Conservation (phyloP, 2,888 invertebrate genomes). For the Meliscaeva auricollis region DNA sequence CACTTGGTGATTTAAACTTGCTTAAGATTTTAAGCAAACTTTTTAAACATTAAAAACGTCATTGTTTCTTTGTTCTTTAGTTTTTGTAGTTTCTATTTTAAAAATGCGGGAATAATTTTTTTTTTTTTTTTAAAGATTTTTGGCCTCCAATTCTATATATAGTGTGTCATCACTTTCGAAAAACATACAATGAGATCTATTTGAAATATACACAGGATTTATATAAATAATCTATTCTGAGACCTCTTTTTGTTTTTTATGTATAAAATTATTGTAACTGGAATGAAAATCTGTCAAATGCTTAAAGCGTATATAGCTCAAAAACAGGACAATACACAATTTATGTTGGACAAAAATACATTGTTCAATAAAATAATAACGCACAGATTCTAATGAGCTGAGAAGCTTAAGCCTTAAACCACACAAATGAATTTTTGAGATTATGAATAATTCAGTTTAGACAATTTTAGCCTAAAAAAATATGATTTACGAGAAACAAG, state of each 20-base stretch:
- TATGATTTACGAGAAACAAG: not conserved
- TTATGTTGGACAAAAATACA: not conserved
- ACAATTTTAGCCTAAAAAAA: not conserved
- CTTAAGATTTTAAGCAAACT: too few species aligned
- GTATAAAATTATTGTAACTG: not conserved
- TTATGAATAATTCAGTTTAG: not conserved
- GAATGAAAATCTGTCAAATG: not conserved
- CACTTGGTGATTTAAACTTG: too few species aligned
- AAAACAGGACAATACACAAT: not conserved
- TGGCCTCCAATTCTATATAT: not conserved
- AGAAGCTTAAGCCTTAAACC: not conserved
- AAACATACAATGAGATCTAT: not conserved
- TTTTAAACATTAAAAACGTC: too few species aligned
- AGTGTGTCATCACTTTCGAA: not conserved
- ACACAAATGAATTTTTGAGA: not conserved
- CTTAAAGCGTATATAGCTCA: not conserved
- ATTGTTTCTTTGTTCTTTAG: too few species aligned
- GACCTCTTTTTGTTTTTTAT: not conserved
- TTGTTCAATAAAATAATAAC: not conserved
- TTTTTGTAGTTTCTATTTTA: too few species aligned
- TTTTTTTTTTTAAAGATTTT: too few species aligned
- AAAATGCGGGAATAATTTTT: too few species aligned
- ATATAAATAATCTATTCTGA: too few species aligned
- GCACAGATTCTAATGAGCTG: not conserved
- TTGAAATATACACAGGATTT: too few species aligned